These are phyloP conservation scores for Phallusia fumigata DNA, from an alignment of 23 tunicate genomes.

Conservation along the genomic window DNA sequence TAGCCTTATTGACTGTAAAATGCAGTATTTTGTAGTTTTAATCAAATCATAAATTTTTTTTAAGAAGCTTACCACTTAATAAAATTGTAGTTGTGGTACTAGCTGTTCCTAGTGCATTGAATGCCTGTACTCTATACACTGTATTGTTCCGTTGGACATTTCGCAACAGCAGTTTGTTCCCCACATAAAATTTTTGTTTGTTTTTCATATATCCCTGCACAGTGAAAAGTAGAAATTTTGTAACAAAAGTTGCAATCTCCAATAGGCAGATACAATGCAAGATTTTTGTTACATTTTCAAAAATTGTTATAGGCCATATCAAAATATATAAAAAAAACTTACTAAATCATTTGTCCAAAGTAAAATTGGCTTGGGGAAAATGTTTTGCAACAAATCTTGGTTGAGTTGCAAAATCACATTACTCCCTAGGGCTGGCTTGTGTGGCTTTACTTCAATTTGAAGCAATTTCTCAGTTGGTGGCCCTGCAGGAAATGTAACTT, in stretches of 20 bases:
- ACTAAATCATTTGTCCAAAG: conserved; percentile 35
- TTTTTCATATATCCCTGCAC: conserved; percentile 19
- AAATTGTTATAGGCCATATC: neutral
- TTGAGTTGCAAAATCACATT: conserved; percentile 28
- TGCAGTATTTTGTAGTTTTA: too few relatives aligned
- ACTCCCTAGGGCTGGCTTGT: conserved; percentile 9
- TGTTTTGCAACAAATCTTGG: conserved; percentile 11
- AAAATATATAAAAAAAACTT: neutral
- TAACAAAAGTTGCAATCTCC: neutral
- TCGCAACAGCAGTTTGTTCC: conserved; percentile 30
- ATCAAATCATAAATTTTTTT: too few relatives aligned
- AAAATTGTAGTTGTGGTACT: neutral
- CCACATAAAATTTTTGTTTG: conserved; percentile 31
- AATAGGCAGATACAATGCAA: too few relatives aligned
- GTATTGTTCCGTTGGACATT: conserved; percentile 23
- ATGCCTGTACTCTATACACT: conserved; percentile 32
- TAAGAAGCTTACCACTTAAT: neutral
- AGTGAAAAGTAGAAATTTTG: neutral
- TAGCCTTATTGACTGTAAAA: too few relatives aligned
- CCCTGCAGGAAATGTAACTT: conserved; percentile 9
- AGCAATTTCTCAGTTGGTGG: conserved; percentile 26
- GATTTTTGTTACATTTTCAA: too few relatives aligned
- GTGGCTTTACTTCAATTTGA: conserved; percentile 22
- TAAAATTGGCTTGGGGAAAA: conserved; percentile 30
- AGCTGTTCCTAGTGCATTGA: conserved; percentile 42